phyloP scores from a whole-genome alignment of 2,113 vertebrate genomes.

The Tonatia bakeri region DNA sequence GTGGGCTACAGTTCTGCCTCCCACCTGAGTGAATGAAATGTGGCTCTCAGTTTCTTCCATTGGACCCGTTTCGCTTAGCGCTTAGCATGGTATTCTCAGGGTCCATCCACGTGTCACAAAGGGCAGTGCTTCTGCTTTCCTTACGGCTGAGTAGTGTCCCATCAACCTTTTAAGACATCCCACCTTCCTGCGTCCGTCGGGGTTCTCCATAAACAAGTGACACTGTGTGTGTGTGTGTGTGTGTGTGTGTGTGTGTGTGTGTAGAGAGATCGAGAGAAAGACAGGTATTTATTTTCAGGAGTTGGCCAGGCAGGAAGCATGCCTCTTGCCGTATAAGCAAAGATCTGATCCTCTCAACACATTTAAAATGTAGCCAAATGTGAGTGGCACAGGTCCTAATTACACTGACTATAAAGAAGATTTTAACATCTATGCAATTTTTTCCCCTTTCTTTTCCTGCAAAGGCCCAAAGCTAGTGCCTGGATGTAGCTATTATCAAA shows the following conservation, averaged over 20 bases:
- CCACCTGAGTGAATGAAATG: not conserved
- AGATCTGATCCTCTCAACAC: not conserved
- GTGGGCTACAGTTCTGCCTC: fast-evolving
- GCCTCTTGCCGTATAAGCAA: not conserved
- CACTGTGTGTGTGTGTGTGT: not conserved
- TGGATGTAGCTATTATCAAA: not conserved
- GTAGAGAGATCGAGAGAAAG: too few species aligned
- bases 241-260: not conserved
- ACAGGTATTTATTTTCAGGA: not conserved
- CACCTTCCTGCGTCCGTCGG: not conserved
- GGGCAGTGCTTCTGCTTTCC: not conserved
- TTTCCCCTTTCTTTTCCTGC: not conserved
- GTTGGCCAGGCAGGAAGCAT: not conserved
- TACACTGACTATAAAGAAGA: not conserved
- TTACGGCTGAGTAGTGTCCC: not conserved
- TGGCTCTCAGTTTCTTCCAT: not conserved
- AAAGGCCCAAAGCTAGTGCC: not conserved
- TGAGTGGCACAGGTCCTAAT: not conserved
- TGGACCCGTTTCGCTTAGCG: not conserved
- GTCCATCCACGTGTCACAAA: not conserved
- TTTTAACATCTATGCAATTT: not conserved
- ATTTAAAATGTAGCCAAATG: not conserved
- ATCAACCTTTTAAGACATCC: not conserved
- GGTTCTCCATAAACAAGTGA: not conserved
- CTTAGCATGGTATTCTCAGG: not conserved